Evolutionary conservation across 2,113 vertebrate species (phyloP).

Genomic region (Uria aalge): DNA sequence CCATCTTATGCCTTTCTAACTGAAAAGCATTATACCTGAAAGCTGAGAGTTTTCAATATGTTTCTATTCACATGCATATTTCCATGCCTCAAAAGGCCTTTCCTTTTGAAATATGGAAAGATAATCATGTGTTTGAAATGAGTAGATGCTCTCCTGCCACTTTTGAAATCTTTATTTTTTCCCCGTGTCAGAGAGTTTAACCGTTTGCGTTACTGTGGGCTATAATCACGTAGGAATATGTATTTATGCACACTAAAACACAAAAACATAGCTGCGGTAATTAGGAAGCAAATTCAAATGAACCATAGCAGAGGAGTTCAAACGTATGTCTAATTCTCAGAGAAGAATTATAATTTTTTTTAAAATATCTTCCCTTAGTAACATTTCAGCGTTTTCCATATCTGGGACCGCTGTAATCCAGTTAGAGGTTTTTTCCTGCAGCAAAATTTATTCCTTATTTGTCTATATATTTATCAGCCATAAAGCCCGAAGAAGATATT

Average conservation of each 20-base stretch:
- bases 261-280: background rate
- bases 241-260: background rate
- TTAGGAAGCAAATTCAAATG: background rate
- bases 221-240: background rate
- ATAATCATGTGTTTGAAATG: constrained; percentile 72
- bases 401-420: background rate
- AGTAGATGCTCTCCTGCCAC: constrained; percentile 60
- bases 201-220: constrained; percentile 17
- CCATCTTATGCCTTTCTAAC: background rate
- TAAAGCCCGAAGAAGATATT: background rate
- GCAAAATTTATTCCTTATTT: background rate
- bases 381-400: background rate
- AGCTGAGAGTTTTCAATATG: constrained; percentile 37
- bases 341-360: background rate
- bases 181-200: constrained; percentile 51
- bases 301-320: constrained; percentile 1
- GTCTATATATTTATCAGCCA: background rate
- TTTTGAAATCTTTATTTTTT: constrained; percentile 40
- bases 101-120: constrained; percentile 65
- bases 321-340: background rate
- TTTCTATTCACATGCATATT: constrained; percentile 69
- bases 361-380: background rate
- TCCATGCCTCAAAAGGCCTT: constrained; percentile 57
- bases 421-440: background rate
- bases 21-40: constrained; percentile 63